Evolutionary conservation across 2,113 vertebrate genomes (phyloP).

Genomic region (Pseudorectes ferrugineus): DNA sequence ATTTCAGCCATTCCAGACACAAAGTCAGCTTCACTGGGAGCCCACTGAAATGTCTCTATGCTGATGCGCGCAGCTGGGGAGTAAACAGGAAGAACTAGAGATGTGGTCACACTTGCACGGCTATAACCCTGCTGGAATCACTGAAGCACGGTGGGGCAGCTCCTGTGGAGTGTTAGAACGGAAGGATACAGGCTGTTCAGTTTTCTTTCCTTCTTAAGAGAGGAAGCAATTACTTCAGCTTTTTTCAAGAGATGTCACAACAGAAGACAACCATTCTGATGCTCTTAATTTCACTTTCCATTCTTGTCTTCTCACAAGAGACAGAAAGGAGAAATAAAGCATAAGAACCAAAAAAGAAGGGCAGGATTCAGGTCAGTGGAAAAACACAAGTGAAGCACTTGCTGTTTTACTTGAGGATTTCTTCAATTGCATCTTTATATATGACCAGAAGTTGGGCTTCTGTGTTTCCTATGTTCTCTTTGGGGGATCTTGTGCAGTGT

Average conservation of each 20-base stretch:
- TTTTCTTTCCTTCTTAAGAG: neutral
- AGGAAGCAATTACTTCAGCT: neutral
- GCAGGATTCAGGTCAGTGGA: neutral
- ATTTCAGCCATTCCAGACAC: neutral
- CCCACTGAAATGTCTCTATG: neutral
- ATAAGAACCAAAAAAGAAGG: neutral
- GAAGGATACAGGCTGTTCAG: neutral
- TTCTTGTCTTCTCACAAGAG: neutral
- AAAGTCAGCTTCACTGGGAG: neutral
- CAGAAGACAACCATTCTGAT: neutral
- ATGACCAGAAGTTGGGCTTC: accelerated
- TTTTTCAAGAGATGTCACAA: neutral
- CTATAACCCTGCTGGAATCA: neutral
- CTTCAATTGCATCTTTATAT: neutral
- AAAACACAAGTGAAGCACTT: neutral
- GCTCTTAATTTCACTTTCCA: neutral
- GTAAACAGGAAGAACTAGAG: neutral
- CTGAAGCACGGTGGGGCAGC: neutral
- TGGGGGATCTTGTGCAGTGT: neutral
- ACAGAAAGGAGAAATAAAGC: neutral
- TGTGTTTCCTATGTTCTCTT: neutral
- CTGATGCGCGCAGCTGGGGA: neutral
- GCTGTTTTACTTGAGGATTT: neutral
- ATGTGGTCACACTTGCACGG: neutral
- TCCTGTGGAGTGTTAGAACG: accelerated